Evolutionary conservation across 2,797 vertebrate genomes (phyloP), one percentile per base, ranked within the genome.

Genomic region (Chromobotia macracanthus): DNA sequence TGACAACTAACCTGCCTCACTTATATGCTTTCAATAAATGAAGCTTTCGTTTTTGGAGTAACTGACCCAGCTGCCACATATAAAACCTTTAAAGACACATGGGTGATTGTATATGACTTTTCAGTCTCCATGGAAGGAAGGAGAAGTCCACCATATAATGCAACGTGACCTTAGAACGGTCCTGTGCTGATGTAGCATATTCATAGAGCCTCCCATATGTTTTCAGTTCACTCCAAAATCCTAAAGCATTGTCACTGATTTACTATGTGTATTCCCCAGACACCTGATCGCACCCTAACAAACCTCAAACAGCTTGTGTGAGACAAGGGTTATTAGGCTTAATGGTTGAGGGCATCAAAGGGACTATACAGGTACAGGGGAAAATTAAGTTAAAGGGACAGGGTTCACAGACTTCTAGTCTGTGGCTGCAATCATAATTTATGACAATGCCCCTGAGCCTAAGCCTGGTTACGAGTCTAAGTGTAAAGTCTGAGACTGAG

Each of bases 311-410:
- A 80, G 85, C 73, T 81, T 82, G 74, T 73, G 73, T 10, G 75
- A 84, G 85, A 86, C 76, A 86, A 83, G 74, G 86, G 79, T 84
- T 85, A 87, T 86, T 87, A 86, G 82, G 73, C 81, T 51, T 85
- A 86, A 86, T 86, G 83, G 82, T 50, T 21, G 69, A 41, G 56
- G 69, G 81, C 82, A 86, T 87, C 86, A 87, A 86, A 87, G 82
- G 68, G 66, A 55, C 68, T 68, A 53, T 46, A 55, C 51, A 81
- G 77, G 79, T 60, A 73, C 64, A 48, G 60, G 72, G 81, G 80
- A 75, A 82, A 84, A 85, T 70, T 55, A 85, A 81, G 83, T 87
- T 86, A 85, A 75, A 71, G 75, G 72, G 79, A 82, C 79, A 67
- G 66, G 51, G 64, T 55, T 63, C 51, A 77, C 74, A 87, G 86